phyloP scores from a whole-genome alignment of 2,888 invertebrate genomes.

The Toxonevra muliebris region DNA sequence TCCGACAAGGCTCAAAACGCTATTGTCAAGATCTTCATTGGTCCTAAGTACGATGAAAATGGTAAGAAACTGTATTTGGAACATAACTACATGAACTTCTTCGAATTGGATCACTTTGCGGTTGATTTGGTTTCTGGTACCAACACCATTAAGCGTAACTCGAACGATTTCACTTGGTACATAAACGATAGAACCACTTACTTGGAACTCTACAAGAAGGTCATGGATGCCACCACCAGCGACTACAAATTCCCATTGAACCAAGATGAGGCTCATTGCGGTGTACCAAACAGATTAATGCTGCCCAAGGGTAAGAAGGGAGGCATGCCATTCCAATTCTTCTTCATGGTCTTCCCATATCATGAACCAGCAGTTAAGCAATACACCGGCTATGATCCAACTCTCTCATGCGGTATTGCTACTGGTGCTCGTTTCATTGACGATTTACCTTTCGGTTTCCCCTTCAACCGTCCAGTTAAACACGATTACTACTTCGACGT shows the following conservation, averaged over 20 bases:
- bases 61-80: constrained; percentile 69
- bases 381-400: constrained; percentile 67
- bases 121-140: constrained; percentile 70
- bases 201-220: constrained; percentile 65
- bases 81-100: constrained; percentile 72
- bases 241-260: constrained; percentile 66
- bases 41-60: constrained; percentile 73
- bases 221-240: constrained; percentile 66
- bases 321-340: constrained; percentile 72
- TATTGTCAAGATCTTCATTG: constrained; percentile 75
- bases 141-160: constrained; percentile 68
- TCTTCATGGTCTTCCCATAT: constrained; percentile 71
- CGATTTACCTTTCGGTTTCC: constrained; percentile 74
- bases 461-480: constrained; percentile 76
- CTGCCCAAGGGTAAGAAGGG: constrained; percentile 73
- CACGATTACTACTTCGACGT: constrained; percentile 70
- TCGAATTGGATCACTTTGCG: constrained; percentile 74
- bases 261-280: constrained; percentile 67
- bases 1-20: constrained; percentile 71
- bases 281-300: constrained; percentile 71
- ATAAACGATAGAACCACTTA: constrained; percentile 70
- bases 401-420: constrained; percentile 67
- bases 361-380: constrained; percentile 64
- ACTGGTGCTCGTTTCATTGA: constrained; percentile 64
- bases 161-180: constrained; percentile 73